Conservation (phyloP, 2,797 vertebrate genomes). For the Aratinga solstitialis region DNA sequence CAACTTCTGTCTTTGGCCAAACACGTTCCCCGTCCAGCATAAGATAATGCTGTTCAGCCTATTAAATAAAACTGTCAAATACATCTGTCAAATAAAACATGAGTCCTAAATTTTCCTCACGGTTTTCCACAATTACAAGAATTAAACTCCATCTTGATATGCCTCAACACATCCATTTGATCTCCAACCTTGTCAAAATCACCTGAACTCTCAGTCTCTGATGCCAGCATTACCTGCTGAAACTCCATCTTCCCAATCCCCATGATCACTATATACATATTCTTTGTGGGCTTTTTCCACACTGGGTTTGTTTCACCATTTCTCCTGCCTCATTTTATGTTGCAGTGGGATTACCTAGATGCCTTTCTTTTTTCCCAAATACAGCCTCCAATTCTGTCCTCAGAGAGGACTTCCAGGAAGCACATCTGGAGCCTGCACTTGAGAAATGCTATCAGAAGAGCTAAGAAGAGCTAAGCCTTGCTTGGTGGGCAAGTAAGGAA, state of each 20-base stretch:
- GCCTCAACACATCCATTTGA: neutral
- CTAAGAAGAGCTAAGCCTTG: neutral
- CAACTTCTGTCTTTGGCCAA: neutral
- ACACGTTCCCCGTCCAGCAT: neutral
- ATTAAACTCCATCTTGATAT: neutral
- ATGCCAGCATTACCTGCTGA: neutral
- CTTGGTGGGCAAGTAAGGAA: neutral
- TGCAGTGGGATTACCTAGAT: neutral
- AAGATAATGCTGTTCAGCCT: neutral
- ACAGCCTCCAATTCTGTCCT: neutral
- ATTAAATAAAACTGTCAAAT: neutral
- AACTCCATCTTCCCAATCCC: neutral
- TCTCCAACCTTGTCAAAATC: neutral
- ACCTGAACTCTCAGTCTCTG: neutral
- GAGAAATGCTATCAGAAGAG: neutral
- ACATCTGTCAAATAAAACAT: neutral
- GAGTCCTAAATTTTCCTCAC: neutral
- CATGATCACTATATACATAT: neutral
- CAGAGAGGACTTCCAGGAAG: neutral
- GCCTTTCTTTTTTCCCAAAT: neutral
- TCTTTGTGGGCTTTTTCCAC: fast-evolving
- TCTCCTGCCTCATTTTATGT: neutral
- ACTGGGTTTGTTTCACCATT: neutral
- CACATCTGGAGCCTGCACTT: neutral
- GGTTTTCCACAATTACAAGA: neutral